These are phyloP conservation scores for Machimus atricapillus DNA, from an alignment of 2,888 invertebrate genomes.

Conservation along the genomic window DNA sequence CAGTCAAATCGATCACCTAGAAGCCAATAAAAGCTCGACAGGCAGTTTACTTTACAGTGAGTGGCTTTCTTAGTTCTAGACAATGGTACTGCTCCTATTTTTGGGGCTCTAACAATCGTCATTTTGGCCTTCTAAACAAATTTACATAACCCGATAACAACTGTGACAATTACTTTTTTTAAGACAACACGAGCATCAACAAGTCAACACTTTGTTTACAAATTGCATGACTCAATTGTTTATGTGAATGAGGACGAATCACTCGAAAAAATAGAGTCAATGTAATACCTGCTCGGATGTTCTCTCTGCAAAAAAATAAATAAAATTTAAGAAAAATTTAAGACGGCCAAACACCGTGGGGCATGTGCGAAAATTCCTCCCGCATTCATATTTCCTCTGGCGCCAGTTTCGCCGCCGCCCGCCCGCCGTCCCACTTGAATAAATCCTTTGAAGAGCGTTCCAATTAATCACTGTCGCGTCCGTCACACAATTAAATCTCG, in stretches of 20 bases:
- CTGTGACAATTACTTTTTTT: not conserved
- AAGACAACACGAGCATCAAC: not conserved
- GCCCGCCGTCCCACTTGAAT: not conserved
- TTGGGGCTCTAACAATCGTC: too few relatives aligned
- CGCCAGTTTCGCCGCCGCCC: not conserved
- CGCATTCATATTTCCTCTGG: not conserved
- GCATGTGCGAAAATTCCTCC: not conserved
- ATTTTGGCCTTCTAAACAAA: not conserved
- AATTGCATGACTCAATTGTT: not conserved
- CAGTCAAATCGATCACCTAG: too few relatives aligned
- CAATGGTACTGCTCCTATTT: too few relatives aligned
- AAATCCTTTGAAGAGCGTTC: not conserved
- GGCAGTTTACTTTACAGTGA: too few relatives aligned
- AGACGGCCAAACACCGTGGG: not conserved
- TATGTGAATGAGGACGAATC: not conserved
- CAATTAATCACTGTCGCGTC: not conserved
- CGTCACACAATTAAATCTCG: not conserved
- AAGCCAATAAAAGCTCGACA: too few relatives aligned
- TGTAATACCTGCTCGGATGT: not conserved
- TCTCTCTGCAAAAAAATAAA: not conserved
- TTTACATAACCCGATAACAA: not conserved
- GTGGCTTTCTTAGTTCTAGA: too few relatives aligned
- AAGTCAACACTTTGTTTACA: not conserved
- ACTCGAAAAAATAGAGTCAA: not conserved
- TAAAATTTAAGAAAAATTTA: not conserved